phyloP scores from a whole-genome alignment of 2,888 invertebrate genomes.

The Orthonychiurus folsomi region DNA sequence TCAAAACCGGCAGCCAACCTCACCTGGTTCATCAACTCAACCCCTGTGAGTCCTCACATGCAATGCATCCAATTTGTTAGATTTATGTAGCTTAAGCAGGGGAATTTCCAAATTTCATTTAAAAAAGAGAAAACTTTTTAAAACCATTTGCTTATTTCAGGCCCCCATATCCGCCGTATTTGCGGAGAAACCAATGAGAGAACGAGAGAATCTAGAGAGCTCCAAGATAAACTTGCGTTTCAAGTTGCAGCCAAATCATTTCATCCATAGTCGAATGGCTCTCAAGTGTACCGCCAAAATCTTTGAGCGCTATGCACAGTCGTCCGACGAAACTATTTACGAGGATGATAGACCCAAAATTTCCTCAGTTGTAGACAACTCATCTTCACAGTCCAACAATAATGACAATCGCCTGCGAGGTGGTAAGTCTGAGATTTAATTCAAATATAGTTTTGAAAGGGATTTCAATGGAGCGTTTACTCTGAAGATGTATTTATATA shows the following conservation, averaged over 20 bases:
- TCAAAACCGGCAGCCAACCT: conserved; percentile 74
- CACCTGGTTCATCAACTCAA: conserved; percentile 79
- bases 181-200: neutral
- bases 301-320: conserved; percentile 23
- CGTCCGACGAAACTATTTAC: conserved; percentile 20
- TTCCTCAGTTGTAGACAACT: conserved; percentile 35
- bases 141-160: conserved; percentile 2
- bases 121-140: neutral
- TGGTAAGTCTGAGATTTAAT: neutral
- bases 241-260: conserved; percentile 28
- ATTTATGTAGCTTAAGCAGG: neutral
- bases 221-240: conserved; percentile 27
- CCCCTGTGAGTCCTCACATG: conserved; percentile 51
- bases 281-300: conserved; percentile 31
- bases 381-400: conserved; percentile 17
- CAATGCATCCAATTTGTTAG: neutral
- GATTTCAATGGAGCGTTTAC: too few species aligned
- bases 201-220: conserved; percentile 23
- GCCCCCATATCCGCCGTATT: neutral
- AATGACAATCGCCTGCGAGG: conserved; percentile 5
- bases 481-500: too few species aligned
- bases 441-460: neutral
- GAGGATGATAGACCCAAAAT: conserved; percentile 34
- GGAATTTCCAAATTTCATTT: neutral
- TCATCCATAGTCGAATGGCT: conserved; percentile 24